These are phyloP conservation scores for Tetragonula clypearis DNA, from an alignment of 1,140 invertebrate genomes.

Conservation along the genomic window DNA sequence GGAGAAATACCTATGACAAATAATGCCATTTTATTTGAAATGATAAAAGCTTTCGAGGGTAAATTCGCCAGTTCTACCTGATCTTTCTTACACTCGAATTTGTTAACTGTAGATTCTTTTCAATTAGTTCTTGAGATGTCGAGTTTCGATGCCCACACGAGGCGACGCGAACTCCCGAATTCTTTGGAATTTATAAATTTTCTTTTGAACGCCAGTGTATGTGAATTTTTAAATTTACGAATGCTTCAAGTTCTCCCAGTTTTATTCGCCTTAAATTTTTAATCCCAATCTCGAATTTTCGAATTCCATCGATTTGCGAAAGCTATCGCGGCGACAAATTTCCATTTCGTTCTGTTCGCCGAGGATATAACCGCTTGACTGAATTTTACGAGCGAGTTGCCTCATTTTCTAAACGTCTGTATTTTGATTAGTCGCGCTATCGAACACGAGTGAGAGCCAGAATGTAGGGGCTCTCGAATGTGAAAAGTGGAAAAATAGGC, in stretches of 20 bases:
- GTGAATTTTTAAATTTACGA: neutral
- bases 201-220: neutral
- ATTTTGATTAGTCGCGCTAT: conserved; percentile 42
- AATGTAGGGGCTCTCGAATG: conserved; percentile 15
- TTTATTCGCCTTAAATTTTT: neutral
- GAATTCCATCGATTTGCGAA: neutral
- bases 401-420: conserved; percentile 33
- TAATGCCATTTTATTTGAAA: too few relatives aligned
- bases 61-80: too few relatives aligned
- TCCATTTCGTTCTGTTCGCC: neutral
- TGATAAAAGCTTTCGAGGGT: too few relatives aligned
- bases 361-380: neutral
- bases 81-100: too few relatives aligned
- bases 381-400: conserved; percentile 12
- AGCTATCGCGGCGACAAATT: neutral
- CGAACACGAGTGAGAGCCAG: neutral
- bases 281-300: neutral
- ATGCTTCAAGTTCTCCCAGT: neutral
- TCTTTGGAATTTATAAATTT: neutral
- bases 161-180: too few relatives aligned
- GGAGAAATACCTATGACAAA: too few relatives aligned
- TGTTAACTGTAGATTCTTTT: too few relatives aligned
- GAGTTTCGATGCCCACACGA: neutral
- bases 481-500: neutral
- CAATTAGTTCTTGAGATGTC: neutral